phyloP scores from a whole-genome alignment of 2,113 vertebrate genomes.

The Silurus asotus region DNA sequence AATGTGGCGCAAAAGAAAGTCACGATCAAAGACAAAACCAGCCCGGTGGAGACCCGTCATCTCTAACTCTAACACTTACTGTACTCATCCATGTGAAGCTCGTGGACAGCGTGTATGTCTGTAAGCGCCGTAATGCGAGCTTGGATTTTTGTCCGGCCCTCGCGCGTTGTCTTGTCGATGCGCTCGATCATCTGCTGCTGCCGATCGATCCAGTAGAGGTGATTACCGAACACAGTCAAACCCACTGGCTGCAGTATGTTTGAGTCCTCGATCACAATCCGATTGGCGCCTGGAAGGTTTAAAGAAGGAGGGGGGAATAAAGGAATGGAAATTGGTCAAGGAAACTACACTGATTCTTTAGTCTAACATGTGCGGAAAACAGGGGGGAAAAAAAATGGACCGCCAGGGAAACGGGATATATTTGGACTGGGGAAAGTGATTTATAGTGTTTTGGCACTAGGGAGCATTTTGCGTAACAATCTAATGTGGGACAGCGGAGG shows the following conservation, averaged over 20 bases:
- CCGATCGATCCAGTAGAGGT: constrained; percentile 97
- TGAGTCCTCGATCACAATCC: constrained; percentile 91
- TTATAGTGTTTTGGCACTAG: constrained; percentile 28
- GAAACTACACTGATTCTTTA: not conserved
- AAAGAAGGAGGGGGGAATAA: not conserved
- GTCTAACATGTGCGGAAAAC: not conserved
- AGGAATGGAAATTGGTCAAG: not conserved
- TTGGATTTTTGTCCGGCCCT: constrained; percentile 94
- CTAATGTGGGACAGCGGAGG: constrained; percentile 40
- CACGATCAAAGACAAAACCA: not conserved
- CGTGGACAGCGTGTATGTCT: constrained; percentile 94
- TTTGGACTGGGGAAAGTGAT: constrained; percentile 15
- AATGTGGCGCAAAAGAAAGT: not conserved
- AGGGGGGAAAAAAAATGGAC: not conserved
- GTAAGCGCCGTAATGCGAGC: constrained; percentile 91
- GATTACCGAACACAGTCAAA: constrained; percentile 89
- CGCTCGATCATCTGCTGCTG: constrained; percentile 99
- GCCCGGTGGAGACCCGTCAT: not conserved
- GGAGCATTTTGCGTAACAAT: constrained; percentile 15
- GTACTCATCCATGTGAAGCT: constrained; percentile 89
- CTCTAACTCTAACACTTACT: constrained; percentile 71
- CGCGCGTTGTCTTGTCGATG: constrained; percentile 88
- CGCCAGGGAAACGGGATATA: constrained; percentile 6
- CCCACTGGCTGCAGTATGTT: constrained; percentile 97
- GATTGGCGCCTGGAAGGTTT: constrained; percentile 82